phyloP scores from a whole-genome alignment of 2,888 invertebrate species.

The Dexiosoma caninum region DNA sequence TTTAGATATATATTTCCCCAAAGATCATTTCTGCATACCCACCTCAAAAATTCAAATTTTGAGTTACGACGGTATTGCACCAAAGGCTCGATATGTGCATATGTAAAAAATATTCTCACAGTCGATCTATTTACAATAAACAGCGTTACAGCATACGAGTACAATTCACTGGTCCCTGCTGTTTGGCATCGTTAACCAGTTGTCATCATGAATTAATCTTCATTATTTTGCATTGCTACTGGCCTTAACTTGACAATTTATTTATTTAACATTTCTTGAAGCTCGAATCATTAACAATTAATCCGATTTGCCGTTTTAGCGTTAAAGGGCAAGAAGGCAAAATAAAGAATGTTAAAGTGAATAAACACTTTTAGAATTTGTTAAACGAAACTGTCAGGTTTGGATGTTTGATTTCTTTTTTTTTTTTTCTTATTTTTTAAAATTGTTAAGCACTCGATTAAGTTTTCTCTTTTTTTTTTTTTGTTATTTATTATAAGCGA shows the following conservation, averaged over 20 bases:
- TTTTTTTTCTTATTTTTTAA: background rate
- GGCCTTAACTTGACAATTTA: background rate
- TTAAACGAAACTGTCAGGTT: constrained; percentile 25
- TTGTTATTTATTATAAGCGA: background rate
- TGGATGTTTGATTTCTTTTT: background rate
- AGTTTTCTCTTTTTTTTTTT: background rate
- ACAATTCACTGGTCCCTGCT: no score
- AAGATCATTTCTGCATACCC: no score
- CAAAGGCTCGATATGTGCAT: no score
- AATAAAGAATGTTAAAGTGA: no score
- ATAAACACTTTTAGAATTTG: background rate
- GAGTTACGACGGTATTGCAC: no score
- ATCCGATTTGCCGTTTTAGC: constrained; percentile 30
- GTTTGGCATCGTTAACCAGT: background rate
- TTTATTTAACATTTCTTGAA: background rate
- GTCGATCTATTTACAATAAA: no score
- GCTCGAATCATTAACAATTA: background rate
- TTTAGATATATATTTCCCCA: no score
- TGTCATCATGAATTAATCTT: background rate
- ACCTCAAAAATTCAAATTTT: no score
- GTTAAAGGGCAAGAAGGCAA: constrained; percentile 37
- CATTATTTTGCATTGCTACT: background rate
- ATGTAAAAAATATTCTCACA: no score
- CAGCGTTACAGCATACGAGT: no score
- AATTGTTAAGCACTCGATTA: background rate